Evolutionary conservation across 2,113 vertebrate genomes (phyloP).

Genomic region (Daphoenositta chrysoptera): DNA sequence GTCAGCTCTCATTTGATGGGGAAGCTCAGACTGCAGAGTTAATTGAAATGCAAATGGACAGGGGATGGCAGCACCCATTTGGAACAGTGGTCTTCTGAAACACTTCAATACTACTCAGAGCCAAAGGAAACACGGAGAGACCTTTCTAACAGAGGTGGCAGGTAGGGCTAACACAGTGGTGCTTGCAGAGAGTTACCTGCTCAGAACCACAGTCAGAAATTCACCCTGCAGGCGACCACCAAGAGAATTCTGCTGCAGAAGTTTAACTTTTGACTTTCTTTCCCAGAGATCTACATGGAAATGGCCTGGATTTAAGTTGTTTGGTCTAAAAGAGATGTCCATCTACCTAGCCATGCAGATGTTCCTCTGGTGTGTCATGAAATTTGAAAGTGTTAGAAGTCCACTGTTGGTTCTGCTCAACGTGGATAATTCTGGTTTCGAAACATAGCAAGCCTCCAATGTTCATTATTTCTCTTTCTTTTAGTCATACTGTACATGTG

Average conservation of each 20-base stretch:
- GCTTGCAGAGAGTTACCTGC: not conserved
- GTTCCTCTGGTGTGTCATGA: not conserved
- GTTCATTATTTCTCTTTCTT: not conserved
- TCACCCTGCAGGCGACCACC: not conserved
- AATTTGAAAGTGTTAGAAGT: not conserved
- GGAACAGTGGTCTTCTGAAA: not conserved
- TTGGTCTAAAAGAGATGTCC: not conserved
- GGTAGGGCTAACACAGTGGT: not conserved
- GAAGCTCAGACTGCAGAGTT: not conserved
- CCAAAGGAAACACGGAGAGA: not conserved
- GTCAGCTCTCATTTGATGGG: slow-evolving; percentile 9
- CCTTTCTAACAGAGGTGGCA: not conserved
- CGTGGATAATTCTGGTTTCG: not conserved
- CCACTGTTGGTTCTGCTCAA: not conserved
- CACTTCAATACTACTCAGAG: not conserved
- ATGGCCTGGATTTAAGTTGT: not conserved
- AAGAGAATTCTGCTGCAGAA: not conserved
- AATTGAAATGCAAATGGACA: slow-evolving; percentile 9
- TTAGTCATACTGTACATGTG: not conserved
- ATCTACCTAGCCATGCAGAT: not conserved
- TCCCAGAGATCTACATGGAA: not conserved
- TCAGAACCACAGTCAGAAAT: not conserved
- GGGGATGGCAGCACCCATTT: not conserved
- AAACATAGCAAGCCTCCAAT: not conserved
- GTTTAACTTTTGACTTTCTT: not conserved